phyloP scores from a whole-genome alignment of 2,888 invertebrate genomes.

The Cephus pulcher region DNA sequence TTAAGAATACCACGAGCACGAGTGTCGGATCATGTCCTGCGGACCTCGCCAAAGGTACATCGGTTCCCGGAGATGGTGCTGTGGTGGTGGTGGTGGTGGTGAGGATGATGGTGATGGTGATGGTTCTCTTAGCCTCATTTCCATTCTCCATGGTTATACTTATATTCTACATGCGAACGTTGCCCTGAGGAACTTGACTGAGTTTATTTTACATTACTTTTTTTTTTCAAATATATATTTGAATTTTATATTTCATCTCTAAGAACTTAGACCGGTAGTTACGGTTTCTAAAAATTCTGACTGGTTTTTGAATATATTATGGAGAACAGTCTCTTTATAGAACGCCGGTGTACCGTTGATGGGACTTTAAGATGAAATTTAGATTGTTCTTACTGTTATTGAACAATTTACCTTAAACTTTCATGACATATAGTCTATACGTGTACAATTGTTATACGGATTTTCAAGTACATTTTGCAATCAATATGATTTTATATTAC shows the following conservation, averaged over 20 bases:
- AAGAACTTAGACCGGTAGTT: not conserved
- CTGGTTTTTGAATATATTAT: not conserved
- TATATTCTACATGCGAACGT: not conserved
- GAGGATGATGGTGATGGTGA: slow-evolving; percentile 19
- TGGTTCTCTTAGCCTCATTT: slow-evolving; percentile 44
- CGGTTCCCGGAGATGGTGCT: slow-evolving; percentile 21
- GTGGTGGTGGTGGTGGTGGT: slow-evolving; percentile 20
- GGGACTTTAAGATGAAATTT: not conserved
- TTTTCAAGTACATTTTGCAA: too few relatives aligned
- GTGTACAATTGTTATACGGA: too few relatives aligned
- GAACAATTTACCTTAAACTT: not conserved
- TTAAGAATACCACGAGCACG: slow-evolving; percentile 38
- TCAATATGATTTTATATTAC: too few relatives aligned
- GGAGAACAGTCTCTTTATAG: not conserved
- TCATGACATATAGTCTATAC: too few relatives aligned
- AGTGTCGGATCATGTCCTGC: slow-evolving; percentile 33
- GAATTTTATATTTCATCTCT: not conserved
- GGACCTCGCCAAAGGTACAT: slow-evolving; percentile 25
- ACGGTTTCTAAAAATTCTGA: not conserved
- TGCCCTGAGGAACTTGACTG: not conserved
- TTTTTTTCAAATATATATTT: not conserved
- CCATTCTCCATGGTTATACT: slow-evolving; percentile 15
- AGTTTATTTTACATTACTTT: not conserved
- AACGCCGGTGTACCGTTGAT: not conserved
- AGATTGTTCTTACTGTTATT: not conserved